Base-by-base conservation (phyloP, 2,888 invertebrate genomes). In the Cyclophora albipunctata region DNA sequence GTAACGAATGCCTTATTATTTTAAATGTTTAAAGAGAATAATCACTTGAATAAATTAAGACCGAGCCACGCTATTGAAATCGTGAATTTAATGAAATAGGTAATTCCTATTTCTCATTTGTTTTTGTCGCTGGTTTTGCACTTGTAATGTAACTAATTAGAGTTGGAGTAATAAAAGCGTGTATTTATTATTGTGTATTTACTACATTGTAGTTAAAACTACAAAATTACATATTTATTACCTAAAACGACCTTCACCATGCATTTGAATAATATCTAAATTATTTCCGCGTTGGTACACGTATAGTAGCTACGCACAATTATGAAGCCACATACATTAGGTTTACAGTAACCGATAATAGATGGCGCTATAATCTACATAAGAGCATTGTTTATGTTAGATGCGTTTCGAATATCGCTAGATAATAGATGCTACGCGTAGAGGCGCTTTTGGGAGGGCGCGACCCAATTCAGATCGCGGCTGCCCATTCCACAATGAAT, bases 401-500 rank as follows among this genome's bases (percentile, higher is more conserved):
- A 78, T 79, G 80, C 78, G 78, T 75, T 84, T 80, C 71, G 66
- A 64, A 68, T 75, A 57, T 60, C 63, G 69, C 69, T 64, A 64
- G 76, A 75, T 78, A 78, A 77, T 73, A 75, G 71, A 71, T 69
- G 60, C 58, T 72, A 72, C 76, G 80, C 76, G 82, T 82, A 82
- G 68, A 43, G 84, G 86, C 86, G 76, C 84, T 77, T 64, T 74
- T 62, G 67, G 84, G 85, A 84, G 84, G 86, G 77, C 78, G 76
- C 81, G 84, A 78, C 81, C 86, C 78, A 84, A 84, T 84, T 86
- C 76, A 73, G 75, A 77, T 71, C 77, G 76, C 72, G 72, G 71
- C 70, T 73, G 74, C 72, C 79, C 76, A 80, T 85, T 85, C 84
- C 80, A 84, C 84, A 84, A 85, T 85, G 80, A 84, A 84, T 86